Base-by-base conservation (phyloP, 2,797 vertebrate genomes). In the Leptodon cayanensis region DNA sequence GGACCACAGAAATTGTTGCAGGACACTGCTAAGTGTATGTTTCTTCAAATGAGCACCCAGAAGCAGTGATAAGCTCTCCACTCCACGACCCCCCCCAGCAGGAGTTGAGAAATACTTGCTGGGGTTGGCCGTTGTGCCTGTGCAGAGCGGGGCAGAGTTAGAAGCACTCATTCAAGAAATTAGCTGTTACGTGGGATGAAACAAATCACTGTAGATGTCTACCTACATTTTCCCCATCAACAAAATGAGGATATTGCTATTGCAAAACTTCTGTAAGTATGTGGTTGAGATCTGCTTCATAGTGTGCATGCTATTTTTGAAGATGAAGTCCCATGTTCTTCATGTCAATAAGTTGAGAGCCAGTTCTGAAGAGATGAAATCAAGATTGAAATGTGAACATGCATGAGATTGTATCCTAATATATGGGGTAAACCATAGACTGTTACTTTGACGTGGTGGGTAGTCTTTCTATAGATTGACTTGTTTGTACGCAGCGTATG, bases 1-100 rank as follows among this genome's bases (percentile, higher is more conserved):
- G 19, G 25, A 21, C 49, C 2, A 2, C 58, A 55, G 65, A 83
- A 90, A 29, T 81, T 1, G 0, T 58, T 47, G 46, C 33, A 42
- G 65, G 35, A 33, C 0, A 2, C 67, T 40, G 25, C 13, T 16
- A 12, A 40, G 54, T 13, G 11, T 31, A 2, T 0, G 0, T 59
- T 88, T 52, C 52, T 71, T 74, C 33, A 20, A 4, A 1, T n/a
- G 28, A 54, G 11, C 1, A 1, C 1, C 1, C 31, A 16, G 35
- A 63, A 67, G 50, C 13, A 35, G 26, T 4, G 2, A 4, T 26
- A 46, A 46, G 29, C 40, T 90, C 10, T 59, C 37, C 7, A 1
- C 7, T 37, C 22, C 39, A 13, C 2, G 10, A 5, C 7, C 5
- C 4, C 5, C 50, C 52, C 29, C 12, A 21, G 31, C 3, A 44